Conservation (phyloP, 2,888 invertebrate genomes). For the Stenodera caucasica region DNA sequence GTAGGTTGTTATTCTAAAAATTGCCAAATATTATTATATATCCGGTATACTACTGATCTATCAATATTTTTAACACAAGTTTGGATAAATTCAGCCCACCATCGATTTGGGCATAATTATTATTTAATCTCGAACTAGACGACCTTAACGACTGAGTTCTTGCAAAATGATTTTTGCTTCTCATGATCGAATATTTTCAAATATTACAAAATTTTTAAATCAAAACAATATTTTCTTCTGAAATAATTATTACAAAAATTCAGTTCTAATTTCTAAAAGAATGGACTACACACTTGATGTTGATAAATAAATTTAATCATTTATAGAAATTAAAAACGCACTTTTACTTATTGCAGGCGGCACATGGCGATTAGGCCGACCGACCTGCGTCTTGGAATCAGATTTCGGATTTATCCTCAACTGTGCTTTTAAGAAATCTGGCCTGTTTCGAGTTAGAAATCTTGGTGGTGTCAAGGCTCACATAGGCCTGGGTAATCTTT, state of each 20-base stretch:
- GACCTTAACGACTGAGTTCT: too few relatives aligned
- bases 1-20: constrained; percentile 33
- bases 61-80: not conserved
- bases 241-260: too few relatives aligned
- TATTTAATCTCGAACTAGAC: too few relatives aligned
- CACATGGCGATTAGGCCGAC: constrained; percentile 65
- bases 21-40: constrained; percentile 24
- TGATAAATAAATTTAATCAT: too few relatives aligned
- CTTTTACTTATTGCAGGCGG: constrained; percentile 60
- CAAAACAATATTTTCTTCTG: too few relatives aligned
- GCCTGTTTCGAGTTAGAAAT: constrained; percentile 86
- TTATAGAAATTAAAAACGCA: constrained; percentile 26
- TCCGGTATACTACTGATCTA: not conserved
- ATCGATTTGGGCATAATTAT: not conserved
- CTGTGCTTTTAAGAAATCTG: constrained; percentile 91
- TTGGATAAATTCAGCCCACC: not conserved
- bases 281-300: too few relatives aligned
- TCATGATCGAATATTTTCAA: too few relatives aligned
- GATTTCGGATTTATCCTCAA: constrained; percentile 89
- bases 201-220: too few relatives aligned
- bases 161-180: too few relatives aligned
- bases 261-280: too few relatives aligned
- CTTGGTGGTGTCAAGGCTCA: constrained; percentile 89
- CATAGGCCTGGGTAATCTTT: constrained; percentile 79
- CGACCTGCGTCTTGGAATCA: constrained; percentile 84